Evolutionary conservation across 92 coral and sea anemone genomes (phyloP), one percentile per base, ranked within the genome.

Genomic region (Porites divaricata): DNA sequence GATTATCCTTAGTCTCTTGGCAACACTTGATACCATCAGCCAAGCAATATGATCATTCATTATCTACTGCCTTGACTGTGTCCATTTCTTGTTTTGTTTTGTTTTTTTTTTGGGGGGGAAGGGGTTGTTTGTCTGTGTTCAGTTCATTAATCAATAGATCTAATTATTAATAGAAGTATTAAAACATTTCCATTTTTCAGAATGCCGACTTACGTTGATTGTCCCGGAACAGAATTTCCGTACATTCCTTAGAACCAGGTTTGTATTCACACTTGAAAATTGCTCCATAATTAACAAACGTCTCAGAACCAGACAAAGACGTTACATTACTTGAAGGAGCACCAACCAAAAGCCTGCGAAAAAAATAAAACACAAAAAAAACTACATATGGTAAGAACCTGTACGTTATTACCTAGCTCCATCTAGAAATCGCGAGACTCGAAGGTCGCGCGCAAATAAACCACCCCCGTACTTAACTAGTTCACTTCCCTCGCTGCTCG

Each of bases 251-350:
- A 25, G 85, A 83, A 13, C 68, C 21, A 19, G 77, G 67, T 70
- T 35, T 69, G 76, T 72, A 83, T 72, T 74, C 63, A 62, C 94
- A 91, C 65, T 91, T 91, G 79, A 80, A 91, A 28, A 91, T 91
- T 17, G 88, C 77, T 10, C 94, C 94, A 64, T 91, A 91, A 41
- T 87, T 82, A 65, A 73, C 89, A 71, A 87, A 88, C 9, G 74
- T 7, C 5, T 62, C 62, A 53, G 89, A 85, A 14, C 81, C 76
- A 25, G 19, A 26, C 4, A 86, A 58, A 13, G 85, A 71, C 11
- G 94, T 86, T 15, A 86, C 85, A 50, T 87, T 90, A 75, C 91
- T 89, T 54, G 87, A 80, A 23, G 93, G 93, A 6, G 93, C 93
- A 20, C 93, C 93, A 21, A 90, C 93, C 66, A 90, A 79, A 24